Base-by-base conservation (phyloP, 2,888 invertebrate species). In the Yponomeuta cagnagella region DNA sequence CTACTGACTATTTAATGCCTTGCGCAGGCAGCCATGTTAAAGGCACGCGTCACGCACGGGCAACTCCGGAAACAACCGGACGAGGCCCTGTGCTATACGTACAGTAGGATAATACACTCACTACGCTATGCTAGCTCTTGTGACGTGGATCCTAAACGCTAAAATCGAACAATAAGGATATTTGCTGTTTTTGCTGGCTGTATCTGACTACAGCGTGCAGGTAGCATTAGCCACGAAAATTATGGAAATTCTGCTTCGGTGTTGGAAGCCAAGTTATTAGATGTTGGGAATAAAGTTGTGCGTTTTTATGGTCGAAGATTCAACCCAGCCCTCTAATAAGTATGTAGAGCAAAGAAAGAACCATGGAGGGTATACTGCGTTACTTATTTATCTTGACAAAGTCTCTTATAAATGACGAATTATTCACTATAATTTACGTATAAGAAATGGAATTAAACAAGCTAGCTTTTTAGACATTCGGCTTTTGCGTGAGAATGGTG, bases 1-100 rank as follows among this genome's bases (percentile, higher is more conserved):
- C 52, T 58, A 58, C 52, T 58, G 15, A 58, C 15, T 15, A 58
- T 58, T 58, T 58, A 58, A 43, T 58, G 12, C 52, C 15, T 15
- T 12, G 15, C 10, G 52, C 52, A 58, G 52, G 52, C 52, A 58
- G 2, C 15, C 68, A 48, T 48, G 68, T 30, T 58, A 33, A 23
- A 23, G 63, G 10, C 37, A 43, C 12, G 74, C 80, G 82, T 83
- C 84, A 86, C 82, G 85, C 86, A 82, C 82, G 74, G 79, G 77
- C 75, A 77, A 75, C 76, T 64, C 81, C 85, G 86, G 86, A 87
- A 86, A 80, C 78, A 77, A 75, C 76, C 74, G 78, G 52, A 69
- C 67, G 52, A 58, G 52, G 52, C 15, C 52, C 52, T 58, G 23
- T 75, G 75, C 74, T 72, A 71, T 75, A 75, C 43, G 43, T 8